Percentiles rank a stretch among this genome's conserved stretches.
Evolutionary conservation across 2,113 vertebrate genomes (phyloP).

Genomic region (Sardina pilchardus): DNA sequence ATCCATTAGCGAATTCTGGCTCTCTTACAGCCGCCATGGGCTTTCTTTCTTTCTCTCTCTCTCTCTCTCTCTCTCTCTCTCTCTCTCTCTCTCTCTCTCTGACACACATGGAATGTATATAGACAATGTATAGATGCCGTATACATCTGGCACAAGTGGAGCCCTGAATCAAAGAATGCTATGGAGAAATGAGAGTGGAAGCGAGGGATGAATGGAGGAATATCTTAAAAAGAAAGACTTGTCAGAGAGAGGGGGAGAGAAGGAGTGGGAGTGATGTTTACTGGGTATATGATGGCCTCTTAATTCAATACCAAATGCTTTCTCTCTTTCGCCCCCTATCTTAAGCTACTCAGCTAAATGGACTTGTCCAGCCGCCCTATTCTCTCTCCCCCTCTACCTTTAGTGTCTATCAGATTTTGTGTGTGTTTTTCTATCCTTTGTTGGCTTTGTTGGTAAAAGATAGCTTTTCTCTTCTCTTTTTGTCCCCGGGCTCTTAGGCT

Average conservation of each 20-base stretch:
- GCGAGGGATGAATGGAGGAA: background rate
- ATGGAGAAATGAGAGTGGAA: background rate
- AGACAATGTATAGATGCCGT: too few species aligned
- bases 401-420: background rate
- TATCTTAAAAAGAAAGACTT: too few species aligned
- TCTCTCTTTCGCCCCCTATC: background rate
- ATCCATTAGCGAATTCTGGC: too few species aligned
- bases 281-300: background rate
- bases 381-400: background rate
- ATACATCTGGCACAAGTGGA: too few species aligned
- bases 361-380: background rate
- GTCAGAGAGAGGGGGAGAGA: background rate
- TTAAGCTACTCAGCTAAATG: conserved; percentile 5
- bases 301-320: background rate
- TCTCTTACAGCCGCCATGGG: too few species aligned
- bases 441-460: too few species aligned
- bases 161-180: too few species aligned
- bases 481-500: background rate
- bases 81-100: too few species aligned
- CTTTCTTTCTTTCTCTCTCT: too few species aligned
- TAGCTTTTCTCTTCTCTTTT: background rate
- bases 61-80: too few species aligned
- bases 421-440: background rate
- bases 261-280: background rate
- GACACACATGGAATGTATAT: too few species aligned